Conservation (phyloP, 2,113 vertebrate species). For the Corynorhinus townsendii region DNA sequence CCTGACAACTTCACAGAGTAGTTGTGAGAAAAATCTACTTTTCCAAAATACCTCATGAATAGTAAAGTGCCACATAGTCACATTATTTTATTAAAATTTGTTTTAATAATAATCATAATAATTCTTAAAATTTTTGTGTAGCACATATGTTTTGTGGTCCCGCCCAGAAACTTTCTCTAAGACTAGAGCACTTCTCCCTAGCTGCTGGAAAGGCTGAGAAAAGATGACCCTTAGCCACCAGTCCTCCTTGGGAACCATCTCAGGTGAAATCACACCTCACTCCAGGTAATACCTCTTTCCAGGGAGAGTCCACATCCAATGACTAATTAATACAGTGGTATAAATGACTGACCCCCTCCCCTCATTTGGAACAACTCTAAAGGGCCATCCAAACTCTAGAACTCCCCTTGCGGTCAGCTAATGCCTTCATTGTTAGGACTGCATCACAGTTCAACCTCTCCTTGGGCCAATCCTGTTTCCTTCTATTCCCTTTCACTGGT, state of each 20-base stretch:
- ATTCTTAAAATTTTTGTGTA: not conserved
- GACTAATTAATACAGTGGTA: not conserved
- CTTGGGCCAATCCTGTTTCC: not conserved
- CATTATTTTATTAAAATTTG: not conserved
- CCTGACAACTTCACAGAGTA: not conserved
- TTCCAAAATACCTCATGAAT: not conserved
- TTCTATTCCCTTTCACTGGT: not conserved
- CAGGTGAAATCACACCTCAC: not conserved
- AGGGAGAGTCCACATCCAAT: not conserved
- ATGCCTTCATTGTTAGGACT: not conserved
- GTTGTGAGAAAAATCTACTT: not conserved
- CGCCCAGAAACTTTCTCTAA: not conserved
- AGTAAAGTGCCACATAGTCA: not conserved
- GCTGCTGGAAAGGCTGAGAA: not conserved
- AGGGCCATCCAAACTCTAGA: not conserved
- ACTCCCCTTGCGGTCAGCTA: not conserved
- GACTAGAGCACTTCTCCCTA: not conserved
- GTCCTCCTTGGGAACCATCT: not conserved
- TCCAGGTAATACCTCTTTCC: not conserved
- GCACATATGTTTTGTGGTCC: not conserved
- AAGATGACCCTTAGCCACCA: not conserved
- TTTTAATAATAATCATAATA: not conserved
- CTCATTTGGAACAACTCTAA: not conserved
- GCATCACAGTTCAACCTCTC: not conserved
- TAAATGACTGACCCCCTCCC: not conserved